phyloP scores from a whole-genome alignment of 2,113 vertebrate genomes.

The Equus quagga region DNA sequence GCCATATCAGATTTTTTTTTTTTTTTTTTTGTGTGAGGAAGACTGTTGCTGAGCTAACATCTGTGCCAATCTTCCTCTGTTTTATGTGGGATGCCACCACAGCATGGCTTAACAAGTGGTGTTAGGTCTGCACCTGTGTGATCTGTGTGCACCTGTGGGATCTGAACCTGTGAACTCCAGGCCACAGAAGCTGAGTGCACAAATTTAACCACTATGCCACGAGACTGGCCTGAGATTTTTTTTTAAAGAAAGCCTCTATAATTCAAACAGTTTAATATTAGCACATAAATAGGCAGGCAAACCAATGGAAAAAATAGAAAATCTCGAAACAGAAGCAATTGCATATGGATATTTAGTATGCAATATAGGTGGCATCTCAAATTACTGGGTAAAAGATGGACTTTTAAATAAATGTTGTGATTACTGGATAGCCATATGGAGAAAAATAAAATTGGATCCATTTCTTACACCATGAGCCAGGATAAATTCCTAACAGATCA shows the following conservation, averaged over 20 bases:
- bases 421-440: slow-evolving; percentile 43
- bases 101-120: too few relatives aligned
- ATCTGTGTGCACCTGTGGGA: too few relatives aligned
- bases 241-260: background rate
- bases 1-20: background rate
- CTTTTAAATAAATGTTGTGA: slow-evolving; percentile 56
- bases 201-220: too few relatives aligned
- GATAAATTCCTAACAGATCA: slow-evolving; percentile 46
- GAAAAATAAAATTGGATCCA: slow-evolving; percentile 56
- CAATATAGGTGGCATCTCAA: background rate
- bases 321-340: slow-evolving; percentile 45
- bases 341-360: slow-evolving; percentile 12
- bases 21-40: too few relatives aligned
- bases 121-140: too few relatives aligned
- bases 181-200: too few relatives aligned
- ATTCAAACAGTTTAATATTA: slow-evolving; percentile 25
- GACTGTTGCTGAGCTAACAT: too few relatives aligned
- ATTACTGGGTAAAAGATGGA: slow-evolving; percentile 27
- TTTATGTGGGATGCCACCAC: too few relatives aligned
- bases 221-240: too few relatives aligned
- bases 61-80: too few relatives aligned
- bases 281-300: background rate
- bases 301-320: background rate
- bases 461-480: slow-evolving; percentile 27
- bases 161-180: too few relatives aligned